Evolutionary conservation across 2,797 vertebrate species (phyloP), one percentile per base, ranked within the genome.

Genomic region (Tapera naevia): DNA sequence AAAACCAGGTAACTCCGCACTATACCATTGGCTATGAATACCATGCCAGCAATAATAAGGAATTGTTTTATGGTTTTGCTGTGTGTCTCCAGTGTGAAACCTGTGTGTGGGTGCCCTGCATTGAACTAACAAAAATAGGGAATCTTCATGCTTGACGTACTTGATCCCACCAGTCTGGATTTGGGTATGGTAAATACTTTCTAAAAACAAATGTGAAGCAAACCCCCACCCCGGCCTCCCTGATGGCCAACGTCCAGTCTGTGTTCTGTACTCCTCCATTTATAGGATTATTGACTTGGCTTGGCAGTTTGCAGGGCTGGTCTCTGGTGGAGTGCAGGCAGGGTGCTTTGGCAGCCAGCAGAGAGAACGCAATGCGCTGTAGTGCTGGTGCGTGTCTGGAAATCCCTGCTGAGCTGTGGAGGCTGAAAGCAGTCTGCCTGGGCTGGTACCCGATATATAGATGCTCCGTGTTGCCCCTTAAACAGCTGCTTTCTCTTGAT

Each of bases 301-400:
- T 37, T 73, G 91, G 69, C 65, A 54, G 39, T 30, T 85, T 14
- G 7, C 43, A 57, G 78, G 35, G 30, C 32, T 18, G 2, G 45
- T 43, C 28, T 53, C 56, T 53, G 60, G 35, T 43, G n/a, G 39
- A 91, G 51, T 5, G 1, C 65, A 24, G 56, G 45, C 66, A 39
- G 39, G 1, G 3, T 0, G 1, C 23, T 24, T 37, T 69, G 80
- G 80, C 80, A 78, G 74, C 70, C 64, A 80, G 69, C 4, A 4
- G 74, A 45, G 70, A 56, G 27, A 1, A 1, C 9, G 56, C 1
- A 39, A 32, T 33, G 18, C 0, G 1, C 53, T 57, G 48, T 10
- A 24, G 54, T 53, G 25, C 22, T 3, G 0, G 8, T 24, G 54
- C 4, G 19, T 13, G 53, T 46, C 73, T 91, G 33, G 39, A 27